A percentile compares a stretch with the other conserved stretches of the same genome.
Evolutionary conservation across 1,140 invertebrate species (phyloP).

Genomic region (Drosophila rhopaloa): DNA sequence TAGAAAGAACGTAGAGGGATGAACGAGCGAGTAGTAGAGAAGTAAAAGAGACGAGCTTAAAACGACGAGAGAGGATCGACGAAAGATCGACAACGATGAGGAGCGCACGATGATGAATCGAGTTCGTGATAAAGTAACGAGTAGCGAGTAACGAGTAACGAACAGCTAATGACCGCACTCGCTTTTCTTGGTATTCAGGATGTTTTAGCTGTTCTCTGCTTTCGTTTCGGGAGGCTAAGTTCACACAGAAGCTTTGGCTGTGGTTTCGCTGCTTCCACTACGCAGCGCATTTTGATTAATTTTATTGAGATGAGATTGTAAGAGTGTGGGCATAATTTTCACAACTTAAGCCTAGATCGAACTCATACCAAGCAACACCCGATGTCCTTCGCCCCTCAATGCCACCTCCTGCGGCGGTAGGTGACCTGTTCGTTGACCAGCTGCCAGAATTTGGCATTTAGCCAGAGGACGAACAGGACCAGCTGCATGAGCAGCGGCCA

Average conservation of each 20-base stretch:
- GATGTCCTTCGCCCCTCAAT: constrained; percentile 33
- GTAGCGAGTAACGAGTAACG: constrained; percentile 20
- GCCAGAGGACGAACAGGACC: constrained; percentile 70
- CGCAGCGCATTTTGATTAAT: constrained; percentile 67
- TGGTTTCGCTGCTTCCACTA: constrained; percentile 54
- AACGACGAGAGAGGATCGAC: constrained; percentile 49
- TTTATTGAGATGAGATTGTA: constrained; percentile 66
- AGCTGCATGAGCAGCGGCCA: constrained; percentile 78
- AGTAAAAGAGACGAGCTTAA: constrained; percentile 47
- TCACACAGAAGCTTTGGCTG: constrained; percentile 36
- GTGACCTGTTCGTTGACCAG: constrained; percentile 64
- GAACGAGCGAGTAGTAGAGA: constrained; percentile 47
- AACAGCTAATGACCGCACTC: constrained; percentile 14
- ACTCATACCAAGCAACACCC: constrained; percentile 53
- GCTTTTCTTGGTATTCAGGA: constrained; percentile 21
- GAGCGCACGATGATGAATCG: constrained; percentile 50
- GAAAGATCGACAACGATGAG: constrained; percentile 46
- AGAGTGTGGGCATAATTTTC: constrained; percentile 60
- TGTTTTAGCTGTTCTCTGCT: constrained; percentile 34
- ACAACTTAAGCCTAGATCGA: constrained; percentile 70
- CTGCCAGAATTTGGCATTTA: constrained; percentile 78
- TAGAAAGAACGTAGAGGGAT: constrained; percentile 47
- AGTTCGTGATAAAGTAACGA: constrained; percentile 44
- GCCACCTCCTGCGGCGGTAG: constrained; percentile 59
- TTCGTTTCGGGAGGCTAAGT: constrained; percentile 20